These are phyloP conservation scores for Chrysocyon brachyurus DNA, from an alignment of 2,797 vertebrate species.

Conservation along the genomic window DNA sequence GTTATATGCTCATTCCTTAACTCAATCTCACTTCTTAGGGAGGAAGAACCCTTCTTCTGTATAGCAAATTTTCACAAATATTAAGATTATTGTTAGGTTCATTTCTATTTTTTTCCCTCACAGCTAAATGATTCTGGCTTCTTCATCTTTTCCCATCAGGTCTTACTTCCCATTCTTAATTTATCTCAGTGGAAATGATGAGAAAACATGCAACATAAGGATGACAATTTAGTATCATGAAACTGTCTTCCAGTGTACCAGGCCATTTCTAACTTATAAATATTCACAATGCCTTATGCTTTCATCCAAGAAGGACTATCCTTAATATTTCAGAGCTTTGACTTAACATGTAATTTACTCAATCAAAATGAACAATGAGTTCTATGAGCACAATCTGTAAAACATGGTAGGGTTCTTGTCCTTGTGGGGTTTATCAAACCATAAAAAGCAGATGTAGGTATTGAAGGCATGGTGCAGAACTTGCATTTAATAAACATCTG, in stretches of 20 bases:
- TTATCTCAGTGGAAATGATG: slow-evolving; percentile 57
- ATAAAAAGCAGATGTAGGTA: background rate
- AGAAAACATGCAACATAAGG: background rate
- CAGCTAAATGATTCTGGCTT: background rate
- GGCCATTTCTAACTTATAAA: background rate
- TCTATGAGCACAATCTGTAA: background rate
- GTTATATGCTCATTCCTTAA: background rate
- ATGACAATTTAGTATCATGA: background rate
- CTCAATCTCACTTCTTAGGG: background rate
- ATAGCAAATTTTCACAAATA: background rate
- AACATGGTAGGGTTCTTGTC: background rate
- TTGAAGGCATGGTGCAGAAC: background rate
- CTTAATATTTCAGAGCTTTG: background rate
- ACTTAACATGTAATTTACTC: background rate
- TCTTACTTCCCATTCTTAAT: slow-evolving; percentile 68
- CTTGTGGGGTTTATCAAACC: background rate
- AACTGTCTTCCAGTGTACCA: background rate
- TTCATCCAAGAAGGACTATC: background rate
- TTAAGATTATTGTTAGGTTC: background rate
- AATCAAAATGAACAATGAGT: background rate
- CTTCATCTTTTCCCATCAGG: background rate
- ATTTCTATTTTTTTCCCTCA: background rate
- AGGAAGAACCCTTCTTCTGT: background rate
- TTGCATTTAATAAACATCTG: background rate
- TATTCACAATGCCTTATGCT: background rate